Conservation (phyloP, 2,888 invertebrate species). For the Tachina grossa region DNA sequence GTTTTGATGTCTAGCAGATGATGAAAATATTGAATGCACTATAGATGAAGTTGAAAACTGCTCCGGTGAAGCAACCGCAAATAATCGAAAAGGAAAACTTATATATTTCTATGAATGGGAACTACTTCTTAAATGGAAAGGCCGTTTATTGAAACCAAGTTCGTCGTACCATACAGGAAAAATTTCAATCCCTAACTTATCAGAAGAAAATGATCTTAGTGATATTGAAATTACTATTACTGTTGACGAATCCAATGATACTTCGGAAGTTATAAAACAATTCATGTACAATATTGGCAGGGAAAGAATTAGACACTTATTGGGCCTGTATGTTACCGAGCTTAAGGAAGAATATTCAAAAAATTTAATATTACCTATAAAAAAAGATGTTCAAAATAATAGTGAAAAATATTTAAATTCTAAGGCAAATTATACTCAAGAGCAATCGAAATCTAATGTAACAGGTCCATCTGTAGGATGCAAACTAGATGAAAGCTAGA, state of each 20-base stretch:
- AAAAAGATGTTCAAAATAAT: constrained; percentile 83
- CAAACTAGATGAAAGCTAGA: constrained; percentile 80
- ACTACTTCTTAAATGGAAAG: constrained; percentile 94
- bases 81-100: constrained; percentile 98
- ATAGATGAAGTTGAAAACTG: constrained; percentile 92
- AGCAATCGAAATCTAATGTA: constrained; percentile 72
- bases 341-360: constrained; percentile 96
- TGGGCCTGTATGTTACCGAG: constrained; percentile 90
- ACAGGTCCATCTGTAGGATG: constrained; percentile 74
- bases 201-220: constrained; percentile 96
- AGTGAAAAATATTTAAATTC: constrained; percentile 81
- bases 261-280: constrained; percentile 91
- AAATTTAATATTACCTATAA: constrained; percentile 97
- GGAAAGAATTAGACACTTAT: constrained; percentile 87
- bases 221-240: constrained; percentile 96
- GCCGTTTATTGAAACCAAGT: constrained; percentile 82
- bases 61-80: constrained; percentile 98
- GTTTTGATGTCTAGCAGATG: constrained; percentile 36
- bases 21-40: constrained; percentile 85
- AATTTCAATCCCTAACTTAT: constrained; percentile 96
- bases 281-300: constrained; percentile 91
- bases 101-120: constrained; percentile 99
- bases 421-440: neutral
- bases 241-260: constrained; percentile 88
- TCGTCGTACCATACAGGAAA: constrained; percentile 86